Percentiles rank a stretch among this genome's conserved stretches.
Conservation (phyloP, 1,140 invertebrate genomes). For the Caenorhabditis remanei region DNA sequence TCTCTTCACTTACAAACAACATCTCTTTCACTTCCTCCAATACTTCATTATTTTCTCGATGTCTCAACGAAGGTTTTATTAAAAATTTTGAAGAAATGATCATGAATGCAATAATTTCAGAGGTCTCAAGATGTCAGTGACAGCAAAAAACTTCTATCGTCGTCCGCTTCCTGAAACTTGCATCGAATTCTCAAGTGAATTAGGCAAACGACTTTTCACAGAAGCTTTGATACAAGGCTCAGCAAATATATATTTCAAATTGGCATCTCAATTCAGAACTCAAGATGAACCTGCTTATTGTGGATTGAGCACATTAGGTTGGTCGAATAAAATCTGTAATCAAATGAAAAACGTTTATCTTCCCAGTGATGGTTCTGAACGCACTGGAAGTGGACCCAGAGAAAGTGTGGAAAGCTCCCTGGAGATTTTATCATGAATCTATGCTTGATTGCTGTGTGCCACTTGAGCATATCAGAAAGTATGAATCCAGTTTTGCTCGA, state of each 20-base stretch:
- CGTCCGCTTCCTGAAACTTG: constrained; percentile 76
- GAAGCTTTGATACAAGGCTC: constrained; percentile 76
- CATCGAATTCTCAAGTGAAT: constrained; percentile 76
- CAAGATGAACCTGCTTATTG: constrained; percentile 79
- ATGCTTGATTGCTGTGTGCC: constrained; percentile 79
- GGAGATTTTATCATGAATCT: constrained; percentile 79
- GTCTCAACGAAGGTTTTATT: constrained; percentile 12
- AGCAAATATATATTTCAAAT: constrained; percentile 77
- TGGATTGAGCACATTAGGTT: constrained; percentile 78
- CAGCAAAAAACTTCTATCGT: constrained; percentile 75
- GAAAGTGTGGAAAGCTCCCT: constrained; percentile 78
- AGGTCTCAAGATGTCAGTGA: constrained; percentile 57
- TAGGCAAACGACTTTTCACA: constrained; percentile 78
- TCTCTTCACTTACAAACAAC: constrained; percentile 12
- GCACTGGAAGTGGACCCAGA: constrained; percentile 78
- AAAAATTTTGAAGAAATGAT: background rate
- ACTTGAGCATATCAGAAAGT: constrained; percentile 71
- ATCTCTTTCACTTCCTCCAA: background rate
- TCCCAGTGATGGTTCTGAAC: constrained; percentile 75
- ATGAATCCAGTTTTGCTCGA: background rate
- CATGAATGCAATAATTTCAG: background rate
- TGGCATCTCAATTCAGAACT: constrained; percentile 78
- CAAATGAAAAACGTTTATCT: background rate
- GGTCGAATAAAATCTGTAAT: constrained; percentile 51
- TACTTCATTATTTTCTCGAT: background rate